These are phyloP conservation scores for Nudaria mundana DNA, from an alignment of 2,888 invertebrate genomes.

Conservation along the genomic window DNA sequence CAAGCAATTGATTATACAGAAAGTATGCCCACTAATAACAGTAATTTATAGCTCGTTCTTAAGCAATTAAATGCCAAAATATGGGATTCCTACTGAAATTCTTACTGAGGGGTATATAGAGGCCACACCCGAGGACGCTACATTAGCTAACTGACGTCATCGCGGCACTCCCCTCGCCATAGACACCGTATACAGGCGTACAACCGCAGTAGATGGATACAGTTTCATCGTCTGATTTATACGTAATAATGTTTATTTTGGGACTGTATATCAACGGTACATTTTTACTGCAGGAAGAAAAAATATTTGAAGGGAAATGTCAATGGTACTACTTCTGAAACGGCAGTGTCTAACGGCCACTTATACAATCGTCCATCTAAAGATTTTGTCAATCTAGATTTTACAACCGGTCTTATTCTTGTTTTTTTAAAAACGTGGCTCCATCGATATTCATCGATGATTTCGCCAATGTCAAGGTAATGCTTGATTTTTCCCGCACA, in stretches of 20 bases:
- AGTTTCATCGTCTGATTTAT: conserved; percentile 19
- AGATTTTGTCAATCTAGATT: too few species aligned
- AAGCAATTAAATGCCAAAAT: conserved; percentile 13
- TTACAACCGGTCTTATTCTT: too few species aligned
- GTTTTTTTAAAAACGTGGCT: too few species aligned
- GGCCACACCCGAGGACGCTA: conserved; percentile 53
- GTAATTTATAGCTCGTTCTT: conserved; percentile 1
- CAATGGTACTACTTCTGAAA: neutral
- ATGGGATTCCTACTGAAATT: conserved; percentile 26
- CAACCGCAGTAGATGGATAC: conserved; percentile 20
- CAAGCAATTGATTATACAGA: neutral
- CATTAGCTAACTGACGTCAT: conserved; percentile 57
- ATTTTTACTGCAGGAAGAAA: conserved; percentile 1
- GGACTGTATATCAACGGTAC: conserved; percentile 15
- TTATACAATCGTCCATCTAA: too few species aligned
- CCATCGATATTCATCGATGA: too few species aligned
- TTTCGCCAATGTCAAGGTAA: too few species aligned
- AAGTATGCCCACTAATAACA: neutral
- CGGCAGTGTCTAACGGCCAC: neutral
- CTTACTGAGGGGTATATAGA: conserved; percentile 45
- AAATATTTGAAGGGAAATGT: conserved; percentile 3
- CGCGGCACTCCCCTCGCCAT: conserved; percentile 48
- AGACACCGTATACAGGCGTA: conserved; percentile 17
- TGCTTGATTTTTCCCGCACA: too few species aligned
- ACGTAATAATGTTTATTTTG: conserved; percentile 31